Evolutionary conservation across 2,113 vertebrate species (phyloP), one percentile per base, ranked within the genome.

Genomic region (Vulpes vulpes): DNA sequence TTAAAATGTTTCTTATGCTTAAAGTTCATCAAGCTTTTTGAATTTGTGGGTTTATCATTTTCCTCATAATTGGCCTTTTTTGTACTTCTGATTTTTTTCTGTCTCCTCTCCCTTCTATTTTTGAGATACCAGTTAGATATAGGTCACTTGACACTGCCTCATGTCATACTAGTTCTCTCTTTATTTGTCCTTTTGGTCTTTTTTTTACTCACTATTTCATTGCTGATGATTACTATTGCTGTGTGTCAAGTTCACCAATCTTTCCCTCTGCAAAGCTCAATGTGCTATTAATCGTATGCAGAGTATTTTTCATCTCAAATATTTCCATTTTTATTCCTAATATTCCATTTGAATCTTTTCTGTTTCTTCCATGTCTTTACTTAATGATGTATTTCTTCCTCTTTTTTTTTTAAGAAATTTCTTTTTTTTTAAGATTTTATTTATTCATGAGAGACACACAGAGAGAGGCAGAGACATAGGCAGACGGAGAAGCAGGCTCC

Each of bases 171-270:
- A 5, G 35, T 64, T n/a, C 35, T 60, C 80, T 78, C 11, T 65
- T 62, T 57, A 85, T 59, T 71, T 67, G 79, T 78, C 23, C 51
- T 89, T 69, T 82, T 35, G 64, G 84, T 55, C 9, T 73, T 53
- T 89, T 89, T 73, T 49, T 43, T 43, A 43, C 53, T 94, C 15
- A 78, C 3, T 27, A 55, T 78, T 95, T 95, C 60, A 86, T 86
- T 95, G 59, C 80, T 14, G n/a, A 62, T 86, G 53, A 23, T 90
- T 67, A 35, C 27, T 62, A 53, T n/a, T 62, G 14, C 12, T 79
- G 51, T 69, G 32, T 51, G 12, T 79, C 32, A 62, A 32, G 32
- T 95, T 62, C 57, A 65, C 38, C 43, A 43, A 20, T 32, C 20
- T 89, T 84, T 74, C 20, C 67, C 62, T 76, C 53, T 59, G 23